Percentiles rank a stretch among this genome's conserved stretches.
Conservation (phyloP, 2,113 vertebrate species). For the Danio rerio region DNA sequence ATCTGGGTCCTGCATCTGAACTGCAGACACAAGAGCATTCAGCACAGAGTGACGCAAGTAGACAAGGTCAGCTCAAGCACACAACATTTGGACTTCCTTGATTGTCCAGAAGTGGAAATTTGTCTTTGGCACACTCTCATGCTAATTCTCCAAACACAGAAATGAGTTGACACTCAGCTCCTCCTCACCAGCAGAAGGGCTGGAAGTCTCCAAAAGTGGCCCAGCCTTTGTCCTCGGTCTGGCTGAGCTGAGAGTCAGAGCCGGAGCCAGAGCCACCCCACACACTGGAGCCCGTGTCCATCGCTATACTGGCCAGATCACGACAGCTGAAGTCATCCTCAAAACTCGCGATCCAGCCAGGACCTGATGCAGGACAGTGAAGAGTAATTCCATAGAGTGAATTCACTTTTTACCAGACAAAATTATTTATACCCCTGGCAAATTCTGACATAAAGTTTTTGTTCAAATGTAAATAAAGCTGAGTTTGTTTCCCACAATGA, state of each 20-base stretch:
- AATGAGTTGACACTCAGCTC: too few species aligned
- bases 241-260: slow-evolving; percentile 61
- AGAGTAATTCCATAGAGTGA: too few species aligned
- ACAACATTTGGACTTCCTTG: neutral
- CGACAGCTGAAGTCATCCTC: slow-evolving; percentile 73
- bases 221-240: slow-evolving; percentile 88
- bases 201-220: slow-evolving; percentile 93
- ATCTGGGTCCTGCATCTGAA: slow-evolving; percentile 87
- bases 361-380: slow-evolving; percentile 64
- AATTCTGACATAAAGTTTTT: too few species aligned
- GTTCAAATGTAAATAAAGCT: too few species aligned
- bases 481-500: too few species aligned
- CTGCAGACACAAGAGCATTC: slow-evolving; percentile 65
- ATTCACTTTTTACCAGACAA: too few species aligned
- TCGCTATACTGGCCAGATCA: slow-evolving; percentile 61
- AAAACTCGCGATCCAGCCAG: slow-evolving; percentile 83
- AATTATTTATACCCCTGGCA: too few species aligned
- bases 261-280: slow-evolving; percentile 79
- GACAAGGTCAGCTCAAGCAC: neutral
- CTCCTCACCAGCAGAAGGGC: slow-evolving; percentile 91
- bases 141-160: too few species aligned
- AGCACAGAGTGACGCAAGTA: slow-evolving; percentile 6
- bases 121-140: too few species aligned
- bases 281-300: slow-evolving; percentile 74
- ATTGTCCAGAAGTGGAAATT: too few species aligned